Base-by-base conservation (phyloP, 2,113 vertebrate species). In the Echinops telfairi region DNA sequence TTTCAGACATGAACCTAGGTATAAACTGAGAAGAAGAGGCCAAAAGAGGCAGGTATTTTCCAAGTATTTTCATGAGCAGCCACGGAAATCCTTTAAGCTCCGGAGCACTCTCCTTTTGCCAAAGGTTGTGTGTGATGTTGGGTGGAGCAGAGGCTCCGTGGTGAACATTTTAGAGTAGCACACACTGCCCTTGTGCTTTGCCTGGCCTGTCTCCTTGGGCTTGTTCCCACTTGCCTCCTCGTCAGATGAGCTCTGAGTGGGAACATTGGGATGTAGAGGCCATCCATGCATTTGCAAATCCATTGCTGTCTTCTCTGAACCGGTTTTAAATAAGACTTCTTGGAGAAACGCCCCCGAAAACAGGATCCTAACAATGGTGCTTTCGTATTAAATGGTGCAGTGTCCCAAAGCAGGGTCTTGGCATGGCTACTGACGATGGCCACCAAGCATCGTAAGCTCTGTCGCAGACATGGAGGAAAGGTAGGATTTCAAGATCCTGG, bases 231-330 rank as follows among this genome's bases (percentile, higher is more conserved):
- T 89, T 86, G 40, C 78, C 3, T 80, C 4, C 58, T 47, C 25
- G 20, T 78, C 33, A 40, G 57, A 19, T 78, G 22, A 93, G 76
- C 11, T 70, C 57, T 29, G 36, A 25, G 36, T 29, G 77, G 58
- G 25, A 88, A 29, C 68, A 20, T 70, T 77, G 68, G 77, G 77
- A 66, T 77, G 36, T 31, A 53, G 3, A 75, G 23, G 9, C 53
- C 62, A 66, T 29, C n/a, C 11, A 20, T 60, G 88, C 86, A 79
- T 94, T 76, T 82, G 75, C 85, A 90, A 91, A 40, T 80, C 80
- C 40, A 81, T 19, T 40, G 71, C 23, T 83, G 31, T 6, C 16
- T 77, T 79, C n/a, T 71, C 22, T 71, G 36, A 77, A 47, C 6
- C 25, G 31, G 47, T 57, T 62, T 20, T n/a, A 75, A 15, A 27